A percentile compares a stretch with the other conserved stretches of the same genome.
Conservation (phyloP, 2,888 invertebrate species). For the Drosophila seclusa region DNA sequence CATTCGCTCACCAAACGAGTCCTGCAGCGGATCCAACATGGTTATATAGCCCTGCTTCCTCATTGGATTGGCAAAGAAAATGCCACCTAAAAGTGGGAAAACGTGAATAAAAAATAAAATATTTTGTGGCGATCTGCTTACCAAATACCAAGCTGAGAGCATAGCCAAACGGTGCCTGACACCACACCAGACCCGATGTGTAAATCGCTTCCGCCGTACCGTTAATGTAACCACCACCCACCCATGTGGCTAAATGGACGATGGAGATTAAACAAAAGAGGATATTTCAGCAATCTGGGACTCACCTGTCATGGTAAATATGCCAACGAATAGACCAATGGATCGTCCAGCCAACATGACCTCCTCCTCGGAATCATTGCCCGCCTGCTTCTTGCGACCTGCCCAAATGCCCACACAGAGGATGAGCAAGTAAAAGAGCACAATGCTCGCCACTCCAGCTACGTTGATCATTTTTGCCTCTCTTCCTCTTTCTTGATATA, state of each 20-base stretch:
- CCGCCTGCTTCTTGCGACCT: slow-evolving; percentile 94
- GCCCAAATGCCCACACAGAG: slow-evolving; percentile 99
- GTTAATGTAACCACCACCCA: slow-evolving; percentile 99
- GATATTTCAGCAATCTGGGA: neutral
- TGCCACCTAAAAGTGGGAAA: slow-evolving; percentile 89
- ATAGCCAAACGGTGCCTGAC: slow-evolving; percentile 99
- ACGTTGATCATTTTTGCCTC: slow-evolving; percentile 91
- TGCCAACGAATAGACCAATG: slow-evolving; percentile 98
- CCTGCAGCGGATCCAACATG: slow-evolving; percentile 99
- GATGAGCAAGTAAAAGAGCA: slow-evolving; percentile 98
- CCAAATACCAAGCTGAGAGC: slow-evolving; percentile 97
- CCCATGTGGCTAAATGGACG: slow-evolving; percentile 95
- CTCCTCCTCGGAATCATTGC: slow-evolving; percentile 97
- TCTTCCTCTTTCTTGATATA: slow-evolving; percentile 21
- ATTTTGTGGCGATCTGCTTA: slow-evolving; percentile 84
- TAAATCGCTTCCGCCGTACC: slow-evolving; percentile 99
- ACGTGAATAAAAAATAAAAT: neutral
- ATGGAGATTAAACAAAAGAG: neutral
- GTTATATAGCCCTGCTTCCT: slow-evolving; percentile 98
- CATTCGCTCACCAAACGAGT: slow-evolving; percentile 98
- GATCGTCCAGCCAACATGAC: slow-evolving; percentile 99
- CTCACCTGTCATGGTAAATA: slow-evolving; percentile 99
- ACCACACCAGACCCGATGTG: slow-evolving; percentile 96
- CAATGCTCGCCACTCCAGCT: slow-evolving; percentile 96
- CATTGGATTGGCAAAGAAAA: slow-evolving; percentile 99